These are phyloP conservation scores for Aplodontia rufa DNA, from an alignment of 2,113 vertebrate genomes.

Conservation along the genomic window DNA sequence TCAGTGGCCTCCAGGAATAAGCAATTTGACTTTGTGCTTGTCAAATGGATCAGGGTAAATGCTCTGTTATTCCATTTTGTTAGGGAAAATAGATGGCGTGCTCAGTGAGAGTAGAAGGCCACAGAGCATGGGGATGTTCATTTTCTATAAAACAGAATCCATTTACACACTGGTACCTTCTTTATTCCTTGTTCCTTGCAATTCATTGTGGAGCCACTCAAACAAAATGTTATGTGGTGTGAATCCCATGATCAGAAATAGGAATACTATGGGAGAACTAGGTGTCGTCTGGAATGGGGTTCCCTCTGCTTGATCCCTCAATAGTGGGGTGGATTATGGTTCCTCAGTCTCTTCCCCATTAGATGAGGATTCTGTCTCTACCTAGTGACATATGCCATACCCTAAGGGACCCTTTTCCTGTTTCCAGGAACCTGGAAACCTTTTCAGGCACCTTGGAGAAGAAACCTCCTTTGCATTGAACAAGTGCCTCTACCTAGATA, in stretches of 20 bases:
- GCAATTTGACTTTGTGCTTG: slow-evolving; percentile 23
- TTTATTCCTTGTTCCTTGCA: slow-evolving; percentile 15
- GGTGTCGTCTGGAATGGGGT: neutral
- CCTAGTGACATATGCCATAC: neutral
- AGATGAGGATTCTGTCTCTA: neutral
- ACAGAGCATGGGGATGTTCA: neutral
- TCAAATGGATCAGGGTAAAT: slow-evolving; percentile 4
- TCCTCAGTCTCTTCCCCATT: neutral
- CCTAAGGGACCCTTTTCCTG: neutral
- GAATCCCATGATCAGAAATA: neutral
- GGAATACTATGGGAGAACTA: neutral
- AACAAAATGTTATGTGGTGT: neutral
- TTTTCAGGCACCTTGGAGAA: neutral
- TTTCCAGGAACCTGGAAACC: neutral
- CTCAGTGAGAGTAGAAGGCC: slow-evolving; percentile 21
- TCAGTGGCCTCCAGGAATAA: slow-evolving; percentile 33
- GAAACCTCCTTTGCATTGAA: neutral
- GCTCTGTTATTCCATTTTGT: neutral
- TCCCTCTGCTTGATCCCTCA: neutral
- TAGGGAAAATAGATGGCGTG: slow-evolving; percentile 1
- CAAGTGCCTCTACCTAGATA: neutral
- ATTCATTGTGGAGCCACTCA: neutral
- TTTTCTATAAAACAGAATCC: slow-evolving; percentile 4
- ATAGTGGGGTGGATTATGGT: neutral
- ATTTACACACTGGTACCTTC: neutral